A percentile compares a stretch with the other conserved stretches of the same genome.
Conservation (phyloP, 2,113 vertebrate species). For the Lepus americanus region DNA sequence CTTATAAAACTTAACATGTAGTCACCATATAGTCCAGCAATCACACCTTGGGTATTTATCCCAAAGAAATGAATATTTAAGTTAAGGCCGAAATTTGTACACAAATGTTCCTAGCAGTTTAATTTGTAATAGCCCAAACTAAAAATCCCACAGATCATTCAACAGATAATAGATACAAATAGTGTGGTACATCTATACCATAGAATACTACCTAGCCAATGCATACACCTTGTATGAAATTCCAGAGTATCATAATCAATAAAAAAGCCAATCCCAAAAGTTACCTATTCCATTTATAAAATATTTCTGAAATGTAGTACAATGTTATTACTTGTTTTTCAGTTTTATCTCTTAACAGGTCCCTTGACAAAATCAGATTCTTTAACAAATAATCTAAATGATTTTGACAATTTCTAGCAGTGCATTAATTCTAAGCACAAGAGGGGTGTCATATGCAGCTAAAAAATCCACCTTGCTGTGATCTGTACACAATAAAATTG, state of each 20-base stretch:
- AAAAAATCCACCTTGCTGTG: neutral
- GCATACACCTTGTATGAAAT: neutral
- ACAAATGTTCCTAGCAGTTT: slow-evolving; percentile 28
- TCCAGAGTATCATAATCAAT: neutral
- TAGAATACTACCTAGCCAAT: neutral
- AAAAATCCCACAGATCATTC: neutral
- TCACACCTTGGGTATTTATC: neutral
- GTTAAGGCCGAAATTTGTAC: neutral
- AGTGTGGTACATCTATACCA: neutral
- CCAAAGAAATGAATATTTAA: neutral
- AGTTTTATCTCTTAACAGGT: neutral
- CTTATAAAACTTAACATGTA: neutral
- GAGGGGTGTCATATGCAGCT: neutral
- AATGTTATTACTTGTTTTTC: neutral
- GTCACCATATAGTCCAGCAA: neutral
- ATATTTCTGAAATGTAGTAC: neutral
- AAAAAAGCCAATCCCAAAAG: neutral
- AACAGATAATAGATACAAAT: neutral
- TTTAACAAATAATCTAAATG: neutral
- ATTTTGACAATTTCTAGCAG: neutral
- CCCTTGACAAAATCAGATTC: neutral
- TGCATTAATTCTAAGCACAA: neutral
- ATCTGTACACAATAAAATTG: neutral
- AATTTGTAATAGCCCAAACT: neutral
- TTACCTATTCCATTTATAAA: neutral